Evolutionary conservation across 2,888 invertebrate species (phyloP).

Genomic region (Odontocerum albicorne): DNA sequence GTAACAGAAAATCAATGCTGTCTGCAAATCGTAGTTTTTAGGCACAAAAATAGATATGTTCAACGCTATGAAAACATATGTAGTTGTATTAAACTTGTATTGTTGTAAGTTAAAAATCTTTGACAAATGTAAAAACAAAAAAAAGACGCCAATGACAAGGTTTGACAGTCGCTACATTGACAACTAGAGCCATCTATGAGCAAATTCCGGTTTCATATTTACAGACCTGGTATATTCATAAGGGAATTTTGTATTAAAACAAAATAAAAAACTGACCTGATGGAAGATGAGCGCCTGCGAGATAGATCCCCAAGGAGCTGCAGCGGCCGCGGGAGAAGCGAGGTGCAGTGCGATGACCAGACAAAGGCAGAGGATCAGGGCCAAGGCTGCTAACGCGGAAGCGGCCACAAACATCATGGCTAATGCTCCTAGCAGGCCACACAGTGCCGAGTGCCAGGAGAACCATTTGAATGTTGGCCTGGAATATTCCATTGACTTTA

Average conservation of each 20-base stretch:
- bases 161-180: too few relatives aligned
- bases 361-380: conserved; percentile 81
- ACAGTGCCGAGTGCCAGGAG: conserved; percentile 88
- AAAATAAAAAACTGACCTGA: conserved; percentile 61
- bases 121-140: too few relatives aligned
- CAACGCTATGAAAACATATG: too few relatives aligned
- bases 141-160: too few relatives aligned
- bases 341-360: conserved; percentile 88
- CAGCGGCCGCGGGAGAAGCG: conserved; percentile 80
- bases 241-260: background rate
- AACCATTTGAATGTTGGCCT: conserved; percentile 97
- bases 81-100: too few relatives aligned
- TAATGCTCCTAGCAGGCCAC: conserved; percentile 83
- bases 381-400: conserved; percentile 84
- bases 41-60: too few relatives aligned
- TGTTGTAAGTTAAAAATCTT: too few relatives aligned
- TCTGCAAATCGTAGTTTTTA: too few relatives aligned
- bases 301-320: conserved; percentile 92
- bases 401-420: conserved; percentile 96
- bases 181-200: too few relatives aligned
- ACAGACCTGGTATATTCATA: too few relatives aligned
- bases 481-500: conserved; percentile 40
- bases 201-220: too few relatives aligned
- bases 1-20: too few relatives aligned
- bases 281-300: conserved; percentile 99